Evolutionary conservation across 2,888 invertebrate genomes (phyloP), one percentile per base, ranked within the genome.

Genomic region (Ormyrus nitidulus): DNA sequence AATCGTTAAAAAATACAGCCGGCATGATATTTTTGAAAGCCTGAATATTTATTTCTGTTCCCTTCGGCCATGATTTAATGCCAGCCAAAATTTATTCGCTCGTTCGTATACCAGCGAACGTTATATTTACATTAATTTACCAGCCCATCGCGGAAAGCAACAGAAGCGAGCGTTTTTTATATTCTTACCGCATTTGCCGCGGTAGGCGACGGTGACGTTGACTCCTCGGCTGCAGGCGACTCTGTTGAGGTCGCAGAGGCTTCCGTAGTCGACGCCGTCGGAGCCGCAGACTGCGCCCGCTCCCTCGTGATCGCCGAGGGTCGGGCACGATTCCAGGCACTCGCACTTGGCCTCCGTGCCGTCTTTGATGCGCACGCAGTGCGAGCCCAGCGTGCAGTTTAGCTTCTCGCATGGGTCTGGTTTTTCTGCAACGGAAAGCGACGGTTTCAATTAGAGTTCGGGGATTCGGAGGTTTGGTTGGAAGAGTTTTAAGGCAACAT

Each of bases 221-320:
- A 93, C 92, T 83, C 93, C 93, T 77, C 93, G 92, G 79, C 93
- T 93, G 91, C 98, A 98, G 10, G 97, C 95, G 69, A 94, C 93
- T 83, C 94, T 93, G 86, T 95, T 94, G 91, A 98, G 93, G 89
- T 96, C 95, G 92, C 98, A 98, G 85, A 95, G 95, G 88, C 95
- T 96, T 79, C 93, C 93, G 90, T 98, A 98, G 89, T 97, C 96
- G 82, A 93, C 92, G 8, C 96, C 96, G 91, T 98, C 96, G 87
- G 94, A 92, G 89, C 96, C 96, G 90, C 97, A 97, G 66, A 97
- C 94, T 0, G 96, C 94, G 75, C 94, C 92, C 54, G 95, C 95
- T 80, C 95, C 95, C 84, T 94, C 93, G 91, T 95, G 95, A 91
- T 97, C 96, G 6, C 96, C 96, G 91, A 95, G 96, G 89, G 93